Conservation (phyloP, 2,113 vertebrate species). For the Corydoras maculifer region DNA sequence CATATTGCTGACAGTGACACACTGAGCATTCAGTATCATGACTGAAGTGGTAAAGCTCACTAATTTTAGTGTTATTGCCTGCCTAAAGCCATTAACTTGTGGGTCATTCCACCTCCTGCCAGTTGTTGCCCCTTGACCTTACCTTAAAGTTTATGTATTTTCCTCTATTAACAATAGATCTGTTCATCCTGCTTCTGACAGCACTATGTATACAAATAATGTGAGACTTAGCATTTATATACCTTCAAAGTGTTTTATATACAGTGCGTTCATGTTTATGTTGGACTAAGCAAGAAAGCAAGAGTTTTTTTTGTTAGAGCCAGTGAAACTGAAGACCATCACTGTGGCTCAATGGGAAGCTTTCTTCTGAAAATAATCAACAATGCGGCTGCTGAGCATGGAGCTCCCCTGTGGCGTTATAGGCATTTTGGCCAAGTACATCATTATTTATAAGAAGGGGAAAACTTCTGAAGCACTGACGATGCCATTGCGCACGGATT, state of each 20-base stretch:
- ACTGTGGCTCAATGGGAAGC: background rate
- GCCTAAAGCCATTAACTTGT: slow-evolving; percentile 3
- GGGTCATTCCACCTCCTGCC: slow-evolving; percentile 9
- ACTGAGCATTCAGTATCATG: too few species aligned
- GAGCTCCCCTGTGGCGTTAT: slow-evolving; percentile 20
- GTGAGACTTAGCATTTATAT: background rate
- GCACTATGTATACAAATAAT: background rate
- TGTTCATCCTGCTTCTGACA: background rate
- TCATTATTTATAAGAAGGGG: slow-evolving; percentile 24
- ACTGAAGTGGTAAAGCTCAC: too few species aligned
- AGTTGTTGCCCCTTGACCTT: background rate
- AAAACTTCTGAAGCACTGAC: slow-evolving; percentile 9
- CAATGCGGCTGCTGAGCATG: slow-evolving; percentile 17
- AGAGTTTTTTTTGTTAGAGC: background rate
- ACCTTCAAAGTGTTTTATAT: background rate
- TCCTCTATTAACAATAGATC: slow-evolving; percentile 1
- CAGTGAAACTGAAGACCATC: slow-evolving; percentile 8
- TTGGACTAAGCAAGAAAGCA: background rate
- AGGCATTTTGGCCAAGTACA: slow-evolving; percentile 21
- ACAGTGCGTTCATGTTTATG: background rate
- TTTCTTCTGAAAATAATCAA: slow-evolving; percentile 39
- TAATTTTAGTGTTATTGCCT: slow-evolving; percentile 2
- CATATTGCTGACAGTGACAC: too few species aligned
- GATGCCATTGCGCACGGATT: slow-evolving; percentile 22
- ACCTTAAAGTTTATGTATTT: slow-evolving; percentile 19